Conservation (phyloP, 2,888 invertebrate species). For the Perithous albicinctus region DNA sequence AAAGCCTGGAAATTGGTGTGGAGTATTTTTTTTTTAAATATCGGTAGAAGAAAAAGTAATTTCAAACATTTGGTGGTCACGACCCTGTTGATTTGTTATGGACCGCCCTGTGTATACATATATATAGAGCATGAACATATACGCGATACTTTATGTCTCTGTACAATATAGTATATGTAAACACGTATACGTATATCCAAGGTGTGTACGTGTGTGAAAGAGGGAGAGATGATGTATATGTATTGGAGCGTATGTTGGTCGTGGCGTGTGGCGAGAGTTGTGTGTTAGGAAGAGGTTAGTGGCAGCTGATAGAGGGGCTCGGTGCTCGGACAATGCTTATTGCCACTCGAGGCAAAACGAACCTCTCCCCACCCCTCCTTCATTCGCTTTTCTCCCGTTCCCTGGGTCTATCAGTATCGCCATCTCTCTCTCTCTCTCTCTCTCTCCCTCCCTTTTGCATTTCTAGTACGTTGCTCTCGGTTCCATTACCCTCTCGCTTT, state of each 20-base stretch:
- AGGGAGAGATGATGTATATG: conserved; percentile 37
- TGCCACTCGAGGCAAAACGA: conserved; percentile 79
- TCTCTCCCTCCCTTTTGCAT: conserved; percentile 63
- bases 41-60: no score
- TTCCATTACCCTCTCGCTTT: conserved; percentile 52
- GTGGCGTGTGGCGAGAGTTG: conserved; percentile 50
- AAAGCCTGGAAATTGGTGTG: no score
- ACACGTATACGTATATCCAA: neutral
- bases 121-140: neutral
- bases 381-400: conserved; percentile 38
- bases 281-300: conserved; percentile 63
- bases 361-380: conserved; percentile 66
- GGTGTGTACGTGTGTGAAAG: conserved; percentile 4
- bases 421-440: conserved; percentile 37
- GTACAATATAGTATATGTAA: conserved; percentile 11
- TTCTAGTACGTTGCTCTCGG: conserved; percentile 66
- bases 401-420: conserved; percentile 22
- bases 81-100: no score
- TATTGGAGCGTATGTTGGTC: conserved; percentile 47
- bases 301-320: conserved; percentile 67
- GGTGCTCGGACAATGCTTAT: conserved; percentile 78
- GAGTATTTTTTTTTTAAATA: no score
- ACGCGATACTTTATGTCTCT: conserved; percentile 10
- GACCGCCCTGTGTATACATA: conserved; percentile 21
- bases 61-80: no score